Conservation (phyloP, 1,140 invertebrate genomes). For the Euborellia annulipes region DNA sequence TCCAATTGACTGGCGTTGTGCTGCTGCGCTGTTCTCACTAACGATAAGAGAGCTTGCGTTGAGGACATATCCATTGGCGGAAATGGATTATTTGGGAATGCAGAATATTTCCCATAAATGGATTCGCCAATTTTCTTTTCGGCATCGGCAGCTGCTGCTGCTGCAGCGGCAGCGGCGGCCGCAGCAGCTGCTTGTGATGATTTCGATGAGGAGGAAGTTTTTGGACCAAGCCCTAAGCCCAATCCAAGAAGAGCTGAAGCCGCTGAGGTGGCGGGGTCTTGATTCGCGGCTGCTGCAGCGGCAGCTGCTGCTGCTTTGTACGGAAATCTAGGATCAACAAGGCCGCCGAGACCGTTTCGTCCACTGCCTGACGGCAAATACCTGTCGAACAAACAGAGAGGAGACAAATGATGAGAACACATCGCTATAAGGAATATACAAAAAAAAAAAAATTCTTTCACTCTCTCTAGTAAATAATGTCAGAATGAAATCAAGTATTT, state of each 20-base stretch:
- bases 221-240: too few relatives aligned
- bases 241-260: not conserved
- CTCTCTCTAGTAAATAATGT: too few relatives aligned
- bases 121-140: not conserved
- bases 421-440: too few relatives aligned
- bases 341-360: constrained; percentile 39
- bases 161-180: not conserved
- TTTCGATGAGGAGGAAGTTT: too few relatives aligned
- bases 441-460: too few relatives aligned
- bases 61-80: constrained; percentile 63
- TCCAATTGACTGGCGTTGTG: constrained; percentile 43
- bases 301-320: constrained; percentile 30
- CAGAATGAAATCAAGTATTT: too few relatives aligned
- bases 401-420: too few relatives aligned
- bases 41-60: constrained; percentile 56
- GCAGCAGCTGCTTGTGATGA: not conserved
- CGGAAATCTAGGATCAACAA: constrained; percentile 34
- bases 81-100: constrained; percentile 33
- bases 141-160: not conserved
- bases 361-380: too few relatives aligned
- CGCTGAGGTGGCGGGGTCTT: constrained; percentile 24
- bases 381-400: too few relatives aligned
- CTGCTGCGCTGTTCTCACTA: constrained; percentile 62
- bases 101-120: too few relatives aligned
- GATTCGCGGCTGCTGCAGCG: constrained; percentile 33